Evolutionary conservation across 92 coral and sea anemone genomes (phyloP).

Genomic region (Palythoa grandiflora): DNA sequence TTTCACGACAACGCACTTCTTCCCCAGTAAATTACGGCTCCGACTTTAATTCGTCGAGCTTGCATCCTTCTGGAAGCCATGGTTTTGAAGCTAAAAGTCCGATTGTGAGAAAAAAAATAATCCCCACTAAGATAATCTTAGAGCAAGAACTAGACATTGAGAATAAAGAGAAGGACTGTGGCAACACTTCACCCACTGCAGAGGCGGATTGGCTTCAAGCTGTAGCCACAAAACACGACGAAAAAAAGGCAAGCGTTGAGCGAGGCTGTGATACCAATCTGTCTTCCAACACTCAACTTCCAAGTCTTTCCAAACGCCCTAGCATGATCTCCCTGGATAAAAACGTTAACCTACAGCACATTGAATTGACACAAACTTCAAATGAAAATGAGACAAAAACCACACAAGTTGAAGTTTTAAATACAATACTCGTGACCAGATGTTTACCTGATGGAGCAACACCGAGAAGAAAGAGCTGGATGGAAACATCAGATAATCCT

Average conservation of each 20-base stretch:
- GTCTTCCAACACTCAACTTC: constrained; percentile 46
- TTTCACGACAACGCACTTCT: neutral
- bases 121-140: neutral
- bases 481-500: neutral
- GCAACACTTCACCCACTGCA: neutral
- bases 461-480: neutral
- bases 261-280: neutral
- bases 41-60: neutral
- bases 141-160: neutral
- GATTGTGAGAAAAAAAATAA: neutral
- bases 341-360: neutral
- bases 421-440: neutral
- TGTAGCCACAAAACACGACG: neutral
- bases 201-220: constrained; percentile 9
- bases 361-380: neutral
- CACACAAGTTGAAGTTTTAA: neutral
- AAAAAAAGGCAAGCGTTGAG: neutral
- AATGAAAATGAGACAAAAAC: neutral
- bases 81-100: neutral
- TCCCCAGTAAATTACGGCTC: neutral
- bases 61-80: neutral
- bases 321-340: constrained; percentile 46
- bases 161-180: neutral
- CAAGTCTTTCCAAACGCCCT: constrained; percentile 41
- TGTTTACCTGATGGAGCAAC: neutral